Evolutionary conservation across 2,113 vertebrate species (phyloP).

Genomic region (Sciurus niger): DNA sequence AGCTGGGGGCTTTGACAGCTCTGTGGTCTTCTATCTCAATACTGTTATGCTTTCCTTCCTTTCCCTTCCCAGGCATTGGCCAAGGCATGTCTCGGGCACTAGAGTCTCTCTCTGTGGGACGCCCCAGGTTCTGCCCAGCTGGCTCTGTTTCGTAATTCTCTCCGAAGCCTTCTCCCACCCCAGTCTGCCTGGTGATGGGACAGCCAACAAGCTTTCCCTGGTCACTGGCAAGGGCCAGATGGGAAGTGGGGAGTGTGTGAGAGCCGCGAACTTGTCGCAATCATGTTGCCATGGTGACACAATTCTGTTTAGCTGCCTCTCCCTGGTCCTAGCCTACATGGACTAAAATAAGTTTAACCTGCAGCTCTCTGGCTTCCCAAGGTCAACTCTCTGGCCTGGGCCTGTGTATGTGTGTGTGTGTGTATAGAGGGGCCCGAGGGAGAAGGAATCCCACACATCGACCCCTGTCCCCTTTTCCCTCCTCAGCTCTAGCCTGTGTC

Average conservation of each 20-base stretch:
- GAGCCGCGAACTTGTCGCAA: constrained; percentile 70
- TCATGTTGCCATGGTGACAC: constrained; percentile 81
- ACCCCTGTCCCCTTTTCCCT: background rate
- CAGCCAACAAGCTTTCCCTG: constrained; percentile 69
- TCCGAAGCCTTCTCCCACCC: background rate
- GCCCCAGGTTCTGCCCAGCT: constrained; percentile 60
- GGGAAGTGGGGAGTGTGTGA: constrained; percentile 77
- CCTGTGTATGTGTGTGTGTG: background rate
- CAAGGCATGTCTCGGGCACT: background rate
- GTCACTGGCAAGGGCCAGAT: constrained; percentile 81
- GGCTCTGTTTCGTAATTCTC: background rate
- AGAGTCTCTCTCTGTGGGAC: background rate
- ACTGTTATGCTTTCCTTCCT: background rate
- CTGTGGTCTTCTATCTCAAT: background rate
- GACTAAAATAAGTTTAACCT: constrained; percentile 80
- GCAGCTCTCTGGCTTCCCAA: background rate
- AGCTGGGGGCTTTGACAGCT: background rate
- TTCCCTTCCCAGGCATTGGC: background rate
- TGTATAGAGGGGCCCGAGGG: background rate
- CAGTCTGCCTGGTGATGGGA: constrained; percentile 51
- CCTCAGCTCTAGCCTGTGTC: background rate
- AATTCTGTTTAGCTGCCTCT: constrained; percentile 82
- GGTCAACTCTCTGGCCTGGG: background rate
- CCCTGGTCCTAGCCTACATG: constrained; percentile 33
- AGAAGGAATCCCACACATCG: background rate